A percentile compares a stretch with the other conserved stretches of the same genome.
phyloP scores from a whole-genome alignment of 2,113 vertebrate species.

The Thunnus thynnus region DNA sequence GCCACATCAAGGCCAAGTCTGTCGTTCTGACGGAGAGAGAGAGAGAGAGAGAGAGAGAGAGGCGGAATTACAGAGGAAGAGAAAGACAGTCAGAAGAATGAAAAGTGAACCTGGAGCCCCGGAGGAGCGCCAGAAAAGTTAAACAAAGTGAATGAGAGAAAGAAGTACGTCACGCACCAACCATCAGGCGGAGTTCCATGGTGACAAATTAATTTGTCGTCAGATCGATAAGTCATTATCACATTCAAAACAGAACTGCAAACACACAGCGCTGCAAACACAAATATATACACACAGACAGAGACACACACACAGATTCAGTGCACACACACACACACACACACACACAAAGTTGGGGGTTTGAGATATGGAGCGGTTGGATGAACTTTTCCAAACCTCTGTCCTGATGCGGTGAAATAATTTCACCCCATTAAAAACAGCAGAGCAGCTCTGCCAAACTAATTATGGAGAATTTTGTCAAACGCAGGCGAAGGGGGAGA shows the following conservation, averaged over 20 bases:
- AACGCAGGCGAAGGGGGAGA: constrained; percentile 34
- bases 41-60: background rate
- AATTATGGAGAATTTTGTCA: constrained; percentile 72
- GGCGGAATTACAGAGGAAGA: constrained; percentile 5
- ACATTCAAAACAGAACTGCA: constrained; percentile 45
- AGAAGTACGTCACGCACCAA: constrained; percentile 18
- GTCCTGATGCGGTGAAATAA: constrained; percentile 71
- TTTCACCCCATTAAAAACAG: constrained; percentile 73
- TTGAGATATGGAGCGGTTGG: constrained; percentile 57
- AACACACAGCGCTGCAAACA: constrained; percentile 25
- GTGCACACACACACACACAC: constrained; percentile 26
- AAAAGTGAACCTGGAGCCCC: constrained; percentile 29
- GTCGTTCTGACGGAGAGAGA: constrained; percentile 23
- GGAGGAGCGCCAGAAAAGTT: constrained; percentile 21
- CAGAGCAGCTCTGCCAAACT: constrained; percentile 65
- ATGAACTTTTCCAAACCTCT: constrained; percentile 69
- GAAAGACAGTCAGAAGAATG: constrained; percentile 15
- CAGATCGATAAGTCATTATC: constrained; percentile 77
- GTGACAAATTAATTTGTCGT: constrained; percentile 63
- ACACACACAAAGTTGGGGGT: constrained; percentile 37
- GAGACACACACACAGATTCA: background rate
- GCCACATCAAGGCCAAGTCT: constrained; percentile 66
- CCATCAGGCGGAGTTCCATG: constrained; percentile 35
- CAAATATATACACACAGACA: constrained; percentile 9
- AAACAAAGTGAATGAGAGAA: constrained; percentile 40